Evolutionary conservation across 2,797 vertebrate genomes (phyloP), one percentile per base, ranked within the genome.

Genomic region (Phataginus tetradactyla): DNA sequence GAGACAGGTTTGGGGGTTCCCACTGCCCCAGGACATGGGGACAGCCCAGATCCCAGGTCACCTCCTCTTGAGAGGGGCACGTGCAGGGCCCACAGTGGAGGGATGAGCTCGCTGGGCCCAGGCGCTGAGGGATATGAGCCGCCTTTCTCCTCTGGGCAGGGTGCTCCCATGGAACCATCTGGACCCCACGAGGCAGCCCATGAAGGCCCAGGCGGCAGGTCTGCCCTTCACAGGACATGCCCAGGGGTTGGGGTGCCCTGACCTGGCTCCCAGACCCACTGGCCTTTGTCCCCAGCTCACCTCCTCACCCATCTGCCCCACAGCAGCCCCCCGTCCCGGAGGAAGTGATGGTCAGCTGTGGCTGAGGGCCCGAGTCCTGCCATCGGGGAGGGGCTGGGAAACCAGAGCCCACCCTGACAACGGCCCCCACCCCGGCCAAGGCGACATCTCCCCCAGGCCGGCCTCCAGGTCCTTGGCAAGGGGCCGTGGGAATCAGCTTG

Each of bases 61-160:
- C 7, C 3, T 23, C n/a, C 25, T 64, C 42, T 49, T 25, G 27
- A 20, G 77, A 18, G 61, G 27, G 14, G 34, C 5, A 1, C 1
- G 7, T 29, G 51, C 1, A 2, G 51, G 72, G 49, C 34, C 11
- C 1, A 12, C 27, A 27, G 9, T 0, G 59, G n/a, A 39, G 77
- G 86, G 49, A 34, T 0, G 2, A 29, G 18, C 17, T 39, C 1
- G 2, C 59, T 14, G 27, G 21, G 53, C 27, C 17, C 42, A 0
- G 0, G 0, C 61, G 75, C 57, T 45, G 5, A 5, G 2, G 42
- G 13, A 4, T 2, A 5, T 7, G 34, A 55, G 23, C 0, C 0
- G 17, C 29, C 85, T 13, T 3, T 42, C 10, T 1, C 10, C 49
- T 7, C 42, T 0, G 29, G 13, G 39, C 2, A 1, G 29, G 45